Conservation (phyloP, 2,113 vertebrate species). For the Macrotus californicus region DNA sequence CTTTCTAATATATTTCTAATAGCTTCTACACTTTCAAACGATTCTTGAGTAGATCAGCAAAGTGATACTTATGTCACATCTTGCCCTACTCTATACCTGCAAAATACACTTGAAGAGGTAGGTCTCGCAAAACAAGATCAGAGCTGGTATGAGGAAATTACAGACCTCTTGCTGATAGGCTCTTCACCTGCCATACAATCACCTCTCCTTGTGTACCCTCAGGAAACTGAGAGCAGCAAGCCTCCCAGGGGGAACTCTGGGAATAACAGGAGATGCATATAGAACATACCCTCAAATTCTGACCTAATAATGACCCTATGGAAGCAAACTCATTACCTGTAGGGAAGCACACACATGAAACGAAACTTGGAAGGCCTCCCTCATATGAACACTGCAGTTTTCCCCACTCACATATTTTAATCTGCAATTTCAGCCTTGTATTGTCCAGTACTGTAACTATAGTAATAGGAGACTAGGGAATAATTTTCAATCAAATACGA, state of each 20-base stretch:
- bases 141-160: background rate
- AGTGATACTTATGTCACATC: background rate
- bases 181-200: background rate
- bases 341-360: background rate
- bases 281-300: background rate
- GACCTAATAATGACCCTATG: background rate
- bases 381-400: background rate
- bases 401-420: background rate
- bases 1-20: background rate
- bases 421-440: conserved; percentile 5
- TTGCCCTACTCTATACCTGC: background rate
- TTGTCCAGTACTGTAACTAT: background rate
- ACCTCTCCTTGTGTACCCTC: background rate
- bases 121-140: background rate
- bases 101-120: background rate
- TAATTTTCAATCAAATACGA: conserved; percentile 47
- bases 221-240: background rate
- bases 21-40: background rate
- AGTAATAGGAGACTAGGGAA: conserved; percentile 3
- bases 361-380: background rate
- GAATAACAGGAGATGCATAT: background rate
- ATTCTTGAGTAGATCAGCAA: background rate
- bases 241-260: background rate
- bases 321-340: background rate
- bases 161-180: background rate